Percentiles rank a stretch among this genome's conserved stretches.
Conservation (phyloP, 2,888 invertebrate species). For the Cheilosia scutellata region DNA sequence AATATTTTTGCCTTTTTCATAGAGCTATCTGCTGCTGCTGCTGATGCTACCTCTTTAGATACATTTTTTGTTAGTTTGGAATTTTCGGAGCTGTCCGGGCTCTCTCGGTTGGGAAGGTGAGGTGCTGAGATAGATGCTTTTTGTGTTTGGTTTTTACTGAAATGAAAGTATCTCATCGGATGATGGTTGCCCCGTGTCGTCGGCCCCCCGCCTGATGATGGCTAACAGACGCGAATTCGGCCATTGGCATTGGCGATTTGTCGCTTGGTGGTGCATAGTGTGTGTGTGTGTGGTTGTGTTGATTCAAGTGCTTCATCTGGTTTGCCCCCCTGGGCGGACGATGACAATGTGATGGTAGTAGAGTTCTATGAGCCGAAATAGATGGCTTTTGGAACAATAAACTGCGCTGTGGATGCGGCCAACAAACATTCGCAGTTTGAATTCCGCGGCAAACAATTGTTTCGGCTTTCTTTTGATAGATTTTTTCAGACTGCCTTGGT, state of each 20-base stretch:
- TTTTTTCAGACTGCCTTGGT: slow-evolving; percentile 14
- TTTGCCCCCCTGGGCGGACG: not conserved
- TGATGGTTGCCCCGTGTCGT: slow-evolving; percentile 11
- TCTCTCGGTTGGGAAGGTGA: slow-evolving; percentile 28
- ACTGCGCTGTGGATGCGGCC: slow-evolving; percentile 5
- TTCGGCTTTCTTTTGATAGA: slow-evolving; percentile 30
- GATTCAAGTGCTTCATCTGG: slow-evolving; percentile 13
- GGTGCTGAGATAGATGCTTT: slow-evolving; percentile 32
- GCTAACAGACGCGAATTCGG: slow-evolving; percentile 51
- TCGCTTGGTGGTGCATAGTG: not conserved
- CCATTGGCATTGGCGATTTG: slow-evolving; percentile 60
- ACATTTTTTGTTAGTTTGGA: slow-evolving; percentile 60
- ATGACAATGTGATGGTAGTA: slow-evolving; percentile 4
- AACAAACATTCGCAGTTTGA: slow-evolving; percentile 5
- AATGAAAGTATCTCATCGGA: slow-evolving; percentile 52
- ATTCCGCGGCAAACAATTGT: slow-evolving; percentile 29
- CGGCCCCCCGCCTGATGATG: not conserved
- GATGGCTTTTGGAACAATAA: slow-evolving; percentile 46
- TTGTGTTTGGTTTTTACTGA: slow-evolving; percentile 34
- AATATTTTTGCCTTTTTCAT: slow-evolving; percentile 57
- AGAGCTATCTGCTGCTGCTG: not conserved
- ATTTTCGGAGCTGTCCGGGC: slow-evolving; percentile 54
- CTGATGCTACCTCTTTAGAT: slow-evolving; percentile 29
- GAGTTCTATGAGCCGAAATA: slow-evolving; percentile 29
- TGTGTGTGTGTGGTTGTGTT: not conserved